Evolutionary conservation across 1,140 invertebrate genomes (phyloP), one percentile per base, ranked within the genome.

Genomic region (Cyrtorhinus lividipennis): DNA sequence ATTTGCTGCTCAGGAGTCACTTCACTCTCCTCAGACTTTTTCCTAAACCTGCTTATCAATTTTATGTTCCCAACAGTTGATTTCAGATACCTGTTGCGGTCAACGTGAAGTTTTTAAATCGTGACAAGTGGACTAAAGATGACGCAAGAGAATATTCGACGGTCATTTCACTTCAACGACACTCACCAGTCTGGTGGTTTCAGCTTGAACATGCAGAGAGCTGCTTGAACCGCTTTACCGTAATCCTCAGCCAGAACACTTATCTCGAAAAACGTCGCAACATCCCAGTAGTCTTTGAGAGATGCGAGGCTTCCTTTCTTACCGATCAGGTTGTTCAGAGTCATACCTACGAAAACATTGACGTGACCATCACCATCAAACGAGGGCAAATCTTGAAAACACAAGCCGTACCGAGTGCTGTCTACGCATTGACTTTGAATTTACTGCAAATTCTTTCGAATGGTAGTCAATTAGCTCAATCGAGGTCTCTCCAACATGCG

Each of bases 241-340:
- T 97, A 99, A 74, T 99, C 92, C 75, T 98, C 91, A 15, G 95
- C 95, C 15, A 99, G 76, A 0, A 99, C 95, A 61, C 91, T 94
- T 62, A 99, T 98, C 76, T 99, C 97, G 76, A 99, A 99, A 76
- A 98, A 99, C 1, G 95, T 99, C 0, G 97, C 97, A 5, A 99
- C 94, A 76, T 97, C 95, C 97, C 97, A 99, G 72, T 99, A 99
- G 71, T 99, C 95, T 69, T 88, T 89, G 1, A 99, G 75, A 20
- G 89, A 91, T 0, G 85, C 84, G 18, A 99, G 74, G 72, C 90
- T 95, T 22, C 96, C 96, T 75, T 99, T 99, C 71, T 95, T 92
- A 0, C 97, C 96, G 72, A 99, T 98, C 48, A 98, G 78, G 78
- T 96, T 96, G 74, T 98, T 99, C 56, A 99, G 74, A 2, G 94